Percentiles rank a stretch among this genome's conserved stretches.
Conservation (phyloP, 2,888 invertebrate species). For the Phragmatobia fuliginosa region DNA sequence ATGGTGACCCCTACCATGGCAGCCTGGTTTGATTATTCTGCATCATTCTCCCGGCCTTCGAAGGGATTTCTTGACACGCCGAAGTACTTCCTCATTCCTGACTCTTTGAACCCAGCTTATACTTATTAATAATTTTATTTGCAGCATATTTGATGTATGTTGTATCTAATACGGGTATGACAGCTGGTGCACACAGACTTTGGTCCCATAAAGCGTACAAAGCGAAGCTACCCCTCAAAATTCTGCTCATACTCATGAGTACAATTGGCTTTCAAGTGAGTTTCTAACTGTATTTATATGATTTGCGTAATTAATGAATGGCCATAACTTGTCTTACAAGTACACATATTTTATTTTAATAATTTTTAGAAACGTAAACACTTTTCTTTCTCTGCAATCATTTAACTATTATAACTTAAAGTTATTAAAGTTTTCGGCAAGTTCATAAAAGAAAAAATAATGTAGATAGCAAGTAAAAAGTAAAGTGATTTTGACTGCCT, state of each 20-base stretch:
- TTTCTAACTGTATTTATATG: neutral
- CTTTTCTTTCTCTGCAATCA: neutral
- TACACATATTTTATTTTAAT: neutral
- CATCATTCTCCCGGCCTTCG: too few species aligned
- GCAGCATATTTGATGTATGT: constrained; percentile 53
- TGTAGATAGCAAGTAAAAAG: too few species aligned
- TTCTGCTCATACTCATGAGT: constrained; percentile 92
- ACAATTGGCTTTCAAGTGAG: constrained; percentile 91
- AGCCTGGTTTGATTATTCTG: too few species aligned
- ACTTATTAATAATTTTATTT: neutral
- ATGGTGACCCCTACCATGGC: too few species aligned
- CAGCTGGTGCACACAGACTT: constrained; percentile 96
- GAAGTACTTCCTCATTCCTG: too few species aligned
- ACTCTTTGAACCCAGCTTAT: too few species aligned
- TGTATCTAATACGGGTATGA: constrained; percentile 92
- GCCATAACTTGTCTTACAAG: neutral
- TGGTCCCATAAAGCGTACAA: constrained; percentile 98
- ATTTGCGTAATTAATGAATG: neutral
- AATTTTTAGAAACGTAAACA: neutral
- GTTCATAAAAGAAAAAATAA: too few species aligned
- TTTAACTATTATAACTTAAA: too few species aligned
- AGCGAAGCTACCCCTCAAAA: constrained; percentile 93
- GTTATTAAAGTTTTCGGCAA: too few species aligned
- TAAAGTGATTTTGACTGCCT: too few species aligned
- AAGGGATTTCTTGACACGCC: too few species aligned